Percentiles rank a stretch among this genome's conserved stretches.
Evolutionary conservation across 2,113 vertebrate genomes (phyloP).

Genomic region (Tamias sibiricus): DNA sequence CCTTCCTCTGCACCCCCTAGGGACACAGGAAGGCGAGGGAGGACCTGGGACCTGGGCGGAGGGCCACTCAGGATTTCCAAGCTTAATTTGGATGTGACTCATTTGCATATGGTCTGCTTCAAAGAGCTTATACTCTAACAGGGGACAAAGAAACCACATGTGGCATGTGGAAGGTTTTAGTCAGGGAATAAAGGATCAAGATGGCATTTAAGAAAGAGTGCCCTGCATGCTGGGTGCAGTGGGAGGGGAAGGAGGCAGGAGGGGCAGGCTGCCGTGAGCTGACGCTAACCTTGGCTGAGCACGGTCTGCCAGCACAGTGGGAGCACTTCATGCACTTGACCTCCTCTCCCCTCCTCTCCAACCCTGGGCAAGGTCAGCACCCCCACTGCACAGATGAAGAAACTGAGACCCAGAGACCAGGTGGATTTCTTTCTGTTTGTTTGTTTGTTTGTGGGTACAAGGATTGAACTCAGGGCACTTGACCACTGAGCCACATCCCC

Average conservation of each 20-base stretch:
- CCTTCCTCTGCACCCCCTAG: neutral
- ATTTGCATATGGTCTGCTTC: neutral
- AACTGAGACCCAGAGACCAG: neutral
- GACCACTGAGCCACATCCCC: no score
- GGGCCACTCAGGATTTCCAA: neutral
- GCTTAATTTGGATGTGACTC: neutral
- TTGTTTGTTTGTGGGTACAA: no score
- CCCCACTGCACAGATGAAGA: neutral
- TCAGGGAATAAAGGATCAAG: neutral
- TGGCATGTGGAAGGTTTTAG: neutral
- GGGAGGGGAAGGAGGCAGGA: neutral
- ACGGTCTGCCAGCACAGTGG: no score
- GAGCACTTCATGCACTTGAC: no score
- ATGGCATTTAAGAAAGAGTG: neutral
- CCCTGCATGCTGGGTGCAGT: neutral
- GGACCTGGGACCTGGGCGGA: neutral
- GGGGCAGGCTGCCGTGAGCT: neutral
- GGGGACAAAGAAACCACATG: neutral
- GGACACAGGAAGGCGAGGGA: neutral
- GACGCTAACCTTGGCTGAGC: no score
- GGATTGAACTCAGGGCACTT: no score
- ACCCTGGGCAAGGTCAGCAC: neutral
- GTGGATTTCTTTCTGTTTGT: neutral
- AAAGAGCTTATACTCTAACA: no score
- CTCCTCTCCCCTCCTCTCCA: neutral